Conservation (phyloP, 2,113 vertebrate genomes). For the Brevimyrus niger region DNA sequence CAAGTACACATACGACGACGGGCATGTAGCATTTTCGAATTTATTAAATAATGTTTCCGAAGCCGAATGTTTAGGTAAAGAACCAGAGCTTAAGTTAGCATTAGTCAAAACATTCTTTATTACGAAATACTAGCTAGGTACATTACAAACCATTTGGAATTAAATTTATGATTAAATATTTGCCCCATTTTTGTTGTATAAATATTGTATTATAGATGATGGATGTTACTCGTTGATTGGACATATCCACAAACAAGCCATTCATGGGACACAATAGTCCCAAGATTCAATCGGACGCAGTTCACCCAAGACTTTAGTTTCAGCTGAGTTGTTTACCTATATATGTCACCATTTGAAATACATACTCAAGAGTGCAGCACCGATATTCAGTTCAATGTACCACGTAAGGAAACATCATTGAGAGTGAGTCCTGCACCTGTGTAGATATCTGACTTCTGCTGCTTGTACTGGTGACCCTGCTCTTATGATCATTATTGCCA, state of each 20-base stretch:
- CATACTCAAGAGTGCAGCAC: not conserved
- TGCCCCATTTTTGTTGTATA: not conserved
- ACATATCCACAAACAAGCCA: not conserved
- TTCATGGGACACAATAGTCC: not conserved
- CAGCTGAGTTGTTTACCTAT: not conserved
- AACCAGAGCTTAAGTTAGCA: too few relatives aligned
- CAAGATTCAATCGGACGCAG: not conserved
- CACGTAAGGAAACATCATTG: not conserved
- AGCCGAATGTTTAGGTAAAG: too few relatives aligned
- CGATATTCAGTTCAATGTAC: not conserved
- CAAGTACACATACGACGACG: not conserved
- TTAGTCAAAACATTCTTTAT: not conserved
- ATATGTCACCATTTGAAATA: not conserved
- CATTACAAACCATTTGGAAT: not conserved
- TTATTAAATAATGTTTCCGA: not conserved
- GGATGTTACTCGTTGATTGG: not conserved
- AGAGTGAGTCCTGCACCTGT: not conserved
- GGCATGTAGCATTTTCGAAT: not conserved
- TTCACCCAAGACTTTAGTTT: not conserved
- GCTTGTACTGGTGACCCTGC: not conserved
- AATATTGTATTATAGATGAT: not conserved
- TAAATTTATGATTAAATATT: not conserved
- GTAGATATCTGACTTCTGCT: not conserved
- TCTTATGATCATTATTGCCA: not conserved
- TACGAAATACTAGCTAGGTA: not conserved